Percentiles rank a stretch among this genome's conserved stretches.
These are phyloP conservation scores for Eupithecia subfuscata DNA, from an alignment of 2,888 invertebrate species.

Conservation along the genomic window DNA sequence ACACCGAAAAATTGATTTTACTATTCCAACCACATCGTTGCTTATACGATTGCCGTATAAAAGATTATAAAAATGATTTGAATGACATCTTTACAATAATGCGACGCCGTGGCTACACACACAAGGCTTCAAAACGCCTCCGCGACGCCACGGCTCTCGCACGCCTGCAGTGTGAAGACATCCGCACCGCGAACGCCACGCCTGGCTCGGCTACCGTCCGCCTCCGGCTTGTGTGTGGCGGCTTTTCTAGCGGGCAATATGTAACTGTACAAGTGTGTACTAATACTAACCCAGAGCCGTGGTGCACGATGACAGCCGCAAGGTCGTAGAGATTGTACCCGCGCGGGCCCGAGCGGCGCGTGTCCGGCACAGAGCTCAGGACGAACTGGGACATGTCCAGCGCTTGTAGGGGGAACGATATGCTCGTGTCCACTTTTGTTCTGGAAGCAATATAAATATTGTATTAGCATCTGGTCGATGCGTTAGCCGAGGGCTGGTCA, in stretches of 20 bases:
- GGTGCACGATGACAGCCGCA: slow-evolving; percentile 92
- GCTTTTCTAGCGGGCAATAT: not conserved
- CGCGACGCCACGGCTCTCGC: too few species aligned
- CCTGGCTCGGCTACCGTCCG: too few species aligned
- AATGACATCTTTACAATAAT: too few species aligned
- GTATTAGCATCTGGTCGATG: not conserved
- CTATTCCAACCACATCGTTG: too few species aligned
- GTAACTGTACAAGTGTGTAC: not conserved
- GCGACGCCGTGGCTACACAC: too few species aligned
- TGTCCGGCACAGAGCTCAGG: slow-evolving; percentile 86
- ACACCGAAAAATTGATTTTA: too few species aligned
- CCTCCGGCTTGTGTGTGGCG: too few species aligned
- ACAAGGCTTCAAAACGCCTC: too few species aligned
- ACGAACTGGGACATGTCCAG: slow-evolving; percentile 92
- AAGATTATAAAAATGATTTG: too few species aligned
- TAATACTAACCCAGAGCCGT: slow-evolving; percentile 89
- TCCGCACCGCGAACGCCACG: too few species aligned
- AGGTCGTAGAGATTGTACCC: slow-evolving; percentile 87
- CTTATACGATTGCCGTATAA: too few species aligned
- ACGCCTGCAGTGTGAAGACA: too few species aligned
- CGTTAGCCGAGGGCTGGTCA: not conserved
- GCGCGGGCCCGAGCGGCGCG: slow-evolving; percentile 82
- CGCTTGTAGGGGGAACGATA: slow-evolving; percentile 89
- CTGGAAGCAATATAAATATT: slow-evolving; percentile 52
- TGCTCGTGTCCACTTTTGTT: slow-evolving; percentile 90